phyloP scores from a whole-genome alignment of 1,140 invertebrate species.

The Drosophila lini region DNA sequence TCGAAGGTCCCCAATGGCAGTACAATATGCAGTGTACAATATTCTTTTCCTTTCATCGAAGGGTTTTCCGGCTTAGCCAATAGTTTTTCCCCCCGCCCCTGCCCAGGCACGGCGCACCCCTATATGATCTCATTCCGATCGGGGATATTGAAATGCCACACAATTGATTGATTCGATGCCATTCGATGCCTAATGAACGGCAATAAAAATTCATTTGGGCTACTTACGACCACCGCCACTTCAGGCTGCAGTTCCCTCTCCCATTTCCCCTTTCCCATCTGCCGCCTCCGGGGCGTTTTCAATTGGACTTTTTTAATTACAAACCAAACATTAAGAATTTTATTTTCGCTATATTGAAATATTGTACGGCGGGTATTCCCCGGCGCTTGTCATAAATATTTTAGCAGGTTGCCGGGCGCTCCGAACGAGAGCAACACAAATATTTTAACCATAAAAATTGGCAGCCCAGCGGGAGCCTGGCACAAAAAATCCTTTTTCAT shows the following conservation, averaged over 20 bases:
- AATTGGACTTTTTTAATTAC: slow-evolving; percentile 77
- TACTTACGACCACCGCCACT: slow-evolving; percentile 30
- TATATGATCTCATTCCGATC: slow-evolving; percentile 45
- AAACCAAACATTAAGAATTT: slow-evolving; percentile 45
- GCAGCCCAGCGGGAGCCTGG: slow-evolving; percentile 55
- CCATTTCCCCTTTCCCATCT: too few relatives aligned
- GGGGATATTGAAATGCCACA: slow-evolving; percentile 30
- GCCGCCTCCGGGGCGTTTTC: slow-evolving; percentile 12
- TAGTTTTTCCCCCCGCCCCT: background rate
- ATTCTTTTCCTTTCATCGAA: slow-evolving; percentile 10
- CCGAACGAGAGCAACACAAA: slow-evolving; percentile 47
- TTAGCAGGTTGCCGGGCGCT: slow-evolving; percentile 51
- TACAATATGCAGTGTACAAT: slow-evolving; percentile 7
- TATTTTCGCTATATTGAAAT: slow-evolving; percentile 65
- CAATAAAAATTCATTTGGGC: slow-evolving; percentile 60
- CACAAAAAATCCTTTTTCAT: slow-evolving; percentile 73
- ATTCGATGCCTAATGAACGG: slow-evolving; percentile 53
- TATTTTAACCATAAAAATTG: slow-evolving; percentile 72
- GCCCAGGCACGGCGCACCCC: slow-evolving; percentile 12
- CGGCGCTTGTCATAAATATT: slow-evolving; percentile 77
- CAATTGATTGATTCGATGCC: slow-evolving; percentile 57
- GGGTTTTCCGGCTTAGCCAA: slow-evolving; percentile 15
- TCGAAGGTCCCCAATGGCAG: slow-evolving; percentile 30
- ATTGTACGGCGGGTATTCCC: slow-evolving; percentile 46
- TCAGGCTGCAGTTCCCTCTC: background rate